These are phyloP conservation scores for Falco punctatus DNA, from an alignment of 2,113 vertebrate species.

Conservation along the genomic window DNA sequence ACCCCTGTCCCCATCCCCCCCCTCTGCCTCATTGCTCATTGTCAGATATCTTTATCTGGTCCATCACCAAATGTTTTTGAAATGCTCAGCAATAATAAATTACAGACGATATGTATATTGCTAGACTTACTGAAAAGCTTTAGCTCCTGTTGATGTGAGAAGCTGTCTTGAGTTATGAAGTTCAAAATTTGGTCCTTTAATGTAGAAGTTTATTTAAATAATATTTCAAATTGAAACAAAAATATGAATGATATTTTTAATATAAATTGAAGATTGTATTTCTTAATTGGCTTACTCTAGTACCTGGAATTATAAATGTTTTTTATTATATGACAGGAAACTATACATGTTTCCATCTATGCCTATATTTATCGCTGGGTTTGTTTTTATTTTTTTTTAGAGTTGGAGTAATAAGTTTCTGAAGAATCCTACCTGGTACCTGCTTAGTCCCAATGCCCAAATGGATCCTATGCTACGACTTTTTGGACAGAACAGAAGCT, in stretches of 20 bases:
- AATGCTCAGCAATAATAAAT: background rate
- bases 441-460: background rate
- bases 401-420: background rate
- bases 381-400: background rate
- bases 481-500: background rate
- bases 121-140: background rate
- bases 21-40: background rate
- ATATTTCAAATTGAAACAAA: background rate
- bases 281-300: background rate
- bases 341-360: rapidly evolving
- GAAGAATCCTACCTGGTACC: background rate
- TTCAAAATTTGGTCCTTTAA: background rate
- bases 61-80: background rate
- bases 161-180: background rate
- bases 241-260: background rate
- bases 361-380: background rate
- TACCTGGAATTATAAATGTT: background rate
- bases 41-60: background rate
- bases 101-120: background rate
- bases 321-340: background rate
- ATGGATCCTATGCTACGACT: background rate
- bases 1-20: no score
- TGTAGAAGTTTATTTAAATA: background rate
- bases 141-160: background rate
- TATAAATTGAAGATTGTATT: background rate